phyloP scores from a whole-genome alignment of 1,140 invertebrate species.

The Triops cancriformis region DNA sequence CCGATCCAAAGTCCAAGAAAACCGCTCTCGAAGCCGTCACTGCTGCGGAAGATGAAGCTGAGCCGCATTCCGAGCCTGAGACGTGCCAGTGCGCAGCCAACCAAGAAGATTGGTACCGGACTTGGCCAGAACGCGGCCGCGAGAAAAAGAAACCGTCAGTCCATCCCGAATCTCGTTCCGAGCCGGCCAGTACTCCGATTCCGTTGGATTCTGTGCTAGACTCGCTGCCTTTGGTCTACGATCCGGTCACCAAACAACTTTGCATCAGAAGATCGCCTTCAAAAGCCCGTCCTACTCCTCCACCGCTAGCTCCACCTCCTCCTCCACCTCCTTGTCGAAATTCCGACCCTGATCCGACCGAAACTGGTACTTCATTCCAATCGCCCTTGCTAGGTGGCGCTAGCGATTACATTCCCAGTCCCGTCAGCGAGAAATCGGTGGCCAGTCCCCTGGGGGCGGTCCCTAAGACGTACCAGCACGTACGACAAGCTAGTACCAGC shows the following conservation, averaged over 20 bases:
- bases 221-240: constrained; percentile 37
- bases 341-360: too few relatives aligned
- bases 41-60: not conserved
- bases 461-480: not conserved
- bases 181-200: constrained; percentile 28
- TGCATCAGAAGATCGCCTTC: constrained; percentile 33
- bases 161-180: constrained; percentile 29
- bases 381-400: too few relatives aligned
- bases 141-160: constrained; percentile 31
- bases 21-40: not conserved
- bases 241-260: constrained; percentile 39
- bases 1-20: not conserved
- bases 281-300: constrained; percentile 15
- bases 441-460: constrained; percentile 26
- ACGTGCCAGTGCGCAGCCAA: constrained; percentile 17
- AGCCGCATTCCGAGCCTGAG: not conserved
- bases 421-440: not conserved
- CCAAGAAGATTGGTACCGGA: constrained; percentile 34
- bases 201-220: constrained; percentile 34
- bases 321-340: too few relatives aligned
- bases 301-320: too few relatives aligned
- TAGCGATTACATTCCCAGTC: not conserved
- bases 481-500: constrained; percentile 33
- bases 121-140: constrained; percentile 35
- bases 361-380: too few relatives aligned